Conservation (phyloP, 1,140 invertebrate species). For the Halesus radiatus region DNA sequence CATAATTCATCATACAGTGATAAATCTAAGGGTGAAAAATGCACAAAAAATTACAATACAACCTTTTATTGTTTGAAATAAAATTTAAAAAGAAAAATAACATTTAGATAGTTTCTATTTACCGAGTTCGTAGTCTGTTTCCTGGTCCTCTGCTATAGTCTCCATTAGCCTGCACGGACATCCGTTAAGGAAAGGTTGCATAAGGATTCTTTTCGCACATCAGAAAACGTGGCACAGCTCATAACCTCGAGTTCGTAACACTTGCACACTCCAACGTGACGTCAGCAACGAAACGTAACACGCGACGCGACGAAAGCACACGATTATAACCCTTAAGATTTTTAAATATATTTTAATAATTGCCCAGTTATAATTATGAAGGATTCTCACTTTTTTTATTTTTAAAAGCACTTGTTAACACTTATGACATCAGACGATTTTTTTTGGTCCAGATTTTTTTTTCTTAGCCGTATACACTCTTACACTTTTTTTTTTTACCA, state of each 20-base stretch:
- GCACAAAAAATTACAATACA: too few species aligned
- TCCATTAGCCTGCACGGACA: conserved; percentile 69
- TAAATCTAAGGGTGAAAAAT: too few species aligned
- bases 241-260: neutral
- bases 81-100: too few species aligned
- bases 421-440: neutral
- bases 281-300: too few species aligned
- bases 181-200: conserved; percentile 55
- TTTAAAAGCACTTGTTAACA: neutral
- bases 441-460: conserved; percentile 8
- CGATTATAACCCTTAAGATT: neutral
- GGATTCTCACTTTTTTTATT: neutral
- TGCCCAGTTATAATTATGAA: neutral
- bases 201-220: conserved; percentile 38
- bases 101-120: conserved; percentile 53
- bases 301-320: too few species aligned
- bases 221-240: neutral
- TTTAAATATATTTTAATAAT: neutral
- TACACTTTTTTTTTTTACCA: too few species aligned
- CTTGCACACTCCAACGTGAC: neutral
- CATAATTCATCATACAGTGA: too few species aligned
- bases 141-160: conserved; percentile 76
- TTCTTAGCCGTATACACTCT: neutral
- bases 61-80: too few species aligned
- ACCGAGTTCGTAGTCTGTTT: conserved; percentile 77